Evolutionary conservation across 2,888 invertebrate species (phyloP).

Genomic region (Tribolium freemani): DNA sequence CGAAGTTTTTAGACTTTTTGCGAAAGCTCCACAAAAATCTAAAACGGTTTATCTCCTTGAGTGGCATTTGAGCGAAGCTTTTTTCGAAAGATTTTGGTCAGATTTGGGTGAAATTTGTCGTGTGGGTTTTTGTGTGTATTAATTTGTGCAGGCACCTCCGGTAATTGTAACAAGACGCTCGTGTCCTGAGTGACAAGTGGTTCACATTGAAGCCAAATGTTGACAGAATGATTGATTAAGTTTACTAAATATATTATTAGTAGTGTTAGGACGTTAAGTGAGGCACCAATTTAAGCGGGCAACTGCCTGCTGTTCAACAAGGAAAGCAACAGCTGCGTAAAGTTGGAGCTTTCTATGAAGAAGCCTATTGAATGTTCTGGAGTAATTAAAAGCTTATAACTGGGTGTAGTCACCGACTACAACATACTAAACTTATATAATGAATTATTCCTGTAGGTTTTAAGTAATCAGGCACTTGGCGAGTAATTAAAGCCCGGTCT

Average conservation of each 20-base stretch:
- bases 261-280: slow-evolving; percentile 29
- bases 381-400: slow-evolving; percentile 46
- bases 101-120: neutral
- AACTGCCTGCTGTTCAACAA: slow-evolving; percentile 27
- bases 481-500: neutral
- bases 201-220: slow-evolving; percentile 50
- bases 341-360: slow-evolving; percentile 28
- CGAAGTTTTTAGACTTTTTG: no score
- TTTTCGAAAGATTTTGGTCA: neutral
- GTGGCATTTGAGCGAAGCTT: no score
- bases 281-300: slow-evolving; percentile 16
- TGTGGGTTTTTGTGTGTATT: neutral
- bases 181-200: slow-evolving; percentile 33
- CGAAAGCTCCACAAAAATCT: no score
- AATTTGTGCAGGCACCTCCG: slow-evolving; percentile 9
- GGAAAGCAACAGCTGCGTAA: slow-evolving; percentile 34
- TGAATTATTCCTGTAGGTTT: slow-evolving; percentile 23
- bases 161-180: slow-evolving; percentile 23
- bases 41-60: no score
- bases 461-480: slow-evolving; percentile 4
- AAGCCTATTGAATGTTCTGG: slow-evolving; percentile 39
- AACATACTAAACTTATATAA: slow-evolving; percentile 39
- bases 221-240: slow-evolving; percentile 57
- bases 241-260: slow-evolving; percentile 46
- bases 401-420: slow-evolving; percentile 38